phyloP scores from a whole-genome alignment of 2,113 vertebrate genomes.

The Myiozetetes cayanensis region DNA sequence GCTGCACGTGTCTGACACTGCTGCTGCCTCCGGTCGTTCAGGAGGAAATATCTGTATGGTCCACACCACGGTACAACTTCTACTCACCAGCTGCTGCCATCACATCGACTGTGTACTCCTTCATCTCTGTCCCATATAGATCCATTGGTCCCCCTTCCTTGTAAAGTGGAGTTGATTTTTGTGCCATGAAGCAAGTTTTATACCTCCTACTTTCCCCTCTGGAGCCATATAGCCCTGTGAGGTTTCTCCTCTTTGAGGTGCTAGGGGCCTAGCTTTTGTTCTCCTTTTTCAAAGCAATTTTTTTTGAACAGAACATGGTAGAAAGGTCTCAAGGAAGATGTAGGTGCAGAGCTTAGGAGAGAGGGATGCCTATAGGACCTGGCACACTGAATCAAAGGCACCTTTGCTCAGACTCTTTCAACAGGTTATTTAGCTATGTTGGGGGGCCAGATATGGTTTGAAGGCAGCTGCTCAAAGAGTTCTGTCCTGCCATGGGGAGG shows the following conservation, averaged over 20 bases:
- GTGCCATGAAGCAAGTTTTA: neutral
- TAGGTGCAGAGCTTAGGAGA: neutral
- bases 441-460: neutral
- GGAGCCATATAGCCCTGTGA: neutral
- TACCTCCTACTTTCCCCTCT: neutral
- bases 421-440: neutral
- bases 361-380: neutral
- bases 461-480: neutral
- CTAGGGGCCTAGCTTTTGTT: neutral
- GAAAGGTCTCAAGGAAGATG: neutral
- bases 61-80: neutral
- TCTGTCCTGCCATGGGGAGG: neutral
- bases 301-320: neutral
- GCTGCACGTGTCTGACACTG: neutral
- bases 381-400: accelerated
- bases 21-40: neutral
- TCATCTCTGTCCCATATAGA: neutral
- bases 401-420: neutral
- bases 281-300: neutral
- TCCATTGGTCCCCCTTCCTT: neutral
- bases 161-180: neutral
- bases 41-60: neutral
- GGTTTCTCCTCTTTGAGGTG: neutral
- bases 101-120: accelerated
- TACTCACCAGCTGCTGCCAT: neutral